phyloP scores from a whole-genome alignment of 2,888 invertebrate species.

The Terebella lapidaria region DNA sequence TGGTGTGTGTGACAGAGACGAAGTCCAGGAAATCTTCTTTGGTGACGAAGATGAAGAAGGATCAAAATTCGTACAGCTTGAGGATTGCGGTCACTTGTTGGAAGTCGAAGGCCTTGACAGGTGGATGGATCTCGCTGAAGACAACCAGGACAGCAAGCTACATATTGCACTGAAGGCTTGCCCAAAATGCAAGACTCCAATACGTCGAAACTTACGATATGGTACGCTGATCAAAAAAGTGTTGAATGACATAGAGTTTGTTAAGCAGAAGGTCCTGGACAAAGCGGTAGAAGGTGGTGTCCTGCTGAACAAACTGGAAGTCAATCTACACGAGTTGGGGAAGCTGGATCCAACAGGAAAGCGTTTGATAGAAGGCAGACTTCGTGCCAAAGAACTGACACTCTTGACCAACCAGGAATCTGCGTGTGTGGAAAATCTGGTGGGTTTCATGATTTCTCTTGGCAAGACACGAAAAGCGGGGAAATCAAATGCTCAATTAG shows the following conservation, averaged over 20 bases:
- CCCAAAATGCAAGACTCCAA: constrained; percentile 61
- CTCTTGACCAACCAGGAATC: neutral
- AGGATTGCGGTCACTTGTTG: constrained; percentile 45
- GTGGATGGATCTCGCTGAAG: constrained; percentile 31
- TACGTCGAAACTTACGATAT: constrained; percentile 61
- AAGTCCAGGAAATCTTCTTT: constrained; percentile 50
- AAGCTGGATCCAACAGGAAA: neutral
- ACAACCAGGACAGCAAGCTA: neutral
- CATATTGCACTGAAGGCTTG: constrained; percentile 54
- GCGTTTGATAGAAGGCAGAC: neutral
- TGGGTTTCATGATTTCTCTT: neutral
- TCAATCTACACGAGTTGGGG: neutral
- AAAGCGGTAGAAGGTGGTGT: neutral
- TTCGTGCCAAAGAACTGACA: neutral
- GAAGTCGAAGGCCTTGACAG: constrained; percentile 50
- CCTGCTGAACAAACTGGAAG: neutral
- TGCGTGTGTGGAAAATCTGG: neutral
- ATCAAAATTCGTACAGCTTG: constrained; percentile 50
- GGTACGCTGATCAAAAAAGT: constrained; percentile 57
- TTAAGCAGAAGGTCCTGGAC: constrained; percentile 30
- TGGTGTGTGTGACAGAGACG: constrained; percentile 56
- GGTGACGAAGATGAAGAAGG: constrained; percentile 59
- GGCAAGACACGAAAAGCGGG: too few relatives aligned
- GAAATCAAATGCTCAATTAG: too few relatives aligned
- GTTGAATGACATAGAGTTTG: constrained; percentile 44